Conservation (phyloP, 2,888 invertebrate genomes). For the Rhamphomyia laevipes region DNA sequence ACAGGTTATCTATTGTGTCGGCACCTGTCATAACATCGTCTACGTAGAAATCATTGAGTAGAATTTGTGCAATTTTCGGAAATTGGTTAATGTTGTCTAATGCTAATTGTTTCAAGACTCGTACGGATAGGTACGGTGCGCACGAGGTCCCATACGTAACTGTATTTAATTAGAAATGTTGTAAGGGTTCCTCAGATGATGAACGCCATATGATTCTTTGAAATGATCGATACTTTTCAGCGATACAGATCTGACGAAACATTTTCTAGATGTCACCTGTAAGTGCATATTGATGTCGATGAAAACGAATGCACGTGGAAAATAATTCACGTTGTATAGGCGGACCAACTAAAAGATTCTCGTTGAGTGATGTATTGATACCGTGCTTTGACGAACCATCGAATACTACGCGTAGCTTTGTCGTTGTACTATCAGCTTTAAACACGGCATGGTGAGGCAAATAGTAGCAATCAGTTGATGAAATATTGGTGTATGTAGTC, state of each 20-base stretch:
- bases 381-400: too few species aligned
- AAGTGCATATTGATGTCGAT: constrained; percentile 11
- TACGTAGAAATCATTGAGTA: constrained; percentile 14
- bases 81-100: constrained; percentile 10
- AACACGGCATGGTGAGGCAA: constrained; percentile 15
- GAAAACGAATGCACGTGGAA: constrained; percentile 13
- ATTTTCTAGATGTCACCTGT: constrained; percentile 14
- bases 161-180: too few species aligned
- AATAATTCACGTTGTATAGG: constrained; percentile 10
- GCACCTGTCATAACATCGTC: constrained; percentile 8
- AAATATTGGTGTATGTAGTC: constrained; percentile 3
- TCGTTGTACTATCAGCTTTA: constrained; percentile 11
- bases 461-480: constrained; percentile 8
- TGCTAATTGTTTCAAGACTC: too few species aligned
- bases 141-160: too few species aligned
- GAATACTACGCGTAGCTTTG: too few species aligned
- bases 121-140: too few species aligned
- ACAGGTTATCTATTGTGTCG: too few species aligned
- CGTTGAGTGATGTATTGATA: background rate
- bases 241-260: constrained; percentile 15
- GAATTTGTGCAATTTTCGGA: constrained; percentile 8
- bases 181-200: background rate
- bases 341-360: constrained; percentile 8
- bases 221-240: constrained; percentile 10
- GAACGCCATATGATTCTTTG: constrained; percentile 14